Evolutionary conservation across 2,113 vertebrate genomes (phyloP).

Genomic region (Etia nguti): DNA sequence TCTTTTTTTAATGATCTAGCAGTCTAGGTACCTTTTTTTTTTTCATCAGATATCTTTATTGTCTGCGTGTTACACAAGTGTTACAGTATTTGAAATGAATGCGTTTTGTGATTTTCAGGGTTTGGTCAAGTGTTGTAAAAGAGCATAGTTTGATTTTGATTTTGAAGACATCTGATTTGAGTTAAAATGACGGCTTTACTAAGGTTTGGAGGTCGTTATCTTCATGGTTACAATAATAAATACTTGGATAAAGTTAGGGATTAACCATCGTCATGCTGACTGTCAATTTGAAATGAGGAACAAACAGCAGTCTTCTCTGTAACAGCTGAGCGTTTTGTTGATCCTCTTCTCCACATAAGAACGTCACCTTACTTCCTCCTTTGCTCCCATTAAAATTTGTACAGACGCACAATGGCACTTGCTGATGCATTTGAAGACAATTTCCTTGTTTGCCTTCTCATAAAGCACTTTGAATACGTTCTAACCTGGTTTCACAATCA

Average conservation of each 20-base stretch:
- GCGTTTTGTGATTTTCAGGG: background rate
- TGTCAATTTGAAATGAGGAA: background rate
- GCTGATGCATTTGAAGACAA: accelerated
- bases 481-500: background rate
- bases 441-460: background rate
- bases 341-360: background rate
- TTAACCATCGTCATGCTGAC: background rate
- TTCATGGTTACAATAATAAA: background rate
- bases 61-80: accelerated
- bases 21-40: background rate
- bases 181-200: background rate
- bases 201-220: background rate
- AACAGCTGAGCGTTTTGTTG: background rate
- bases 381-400: background rate
- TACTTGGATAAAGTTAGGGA: background rate
- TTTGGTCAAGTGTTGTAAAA: accelerated
- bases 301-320: background rate
- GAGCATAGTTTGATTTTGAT: background rate
- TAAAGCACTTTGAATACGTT: background rate
- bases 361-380: background rate
- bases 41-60: background rate
- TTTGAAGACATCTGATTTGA: background rate
- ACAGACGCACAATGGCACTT: background rate
- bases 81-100: background rate
- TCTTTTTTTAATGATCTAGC: background rate